These are phyloP conservation scores for Phortica magna DNA, from an alignment of 2,888 invertebrate genomes.

Conservation along the genomic window DNA sequence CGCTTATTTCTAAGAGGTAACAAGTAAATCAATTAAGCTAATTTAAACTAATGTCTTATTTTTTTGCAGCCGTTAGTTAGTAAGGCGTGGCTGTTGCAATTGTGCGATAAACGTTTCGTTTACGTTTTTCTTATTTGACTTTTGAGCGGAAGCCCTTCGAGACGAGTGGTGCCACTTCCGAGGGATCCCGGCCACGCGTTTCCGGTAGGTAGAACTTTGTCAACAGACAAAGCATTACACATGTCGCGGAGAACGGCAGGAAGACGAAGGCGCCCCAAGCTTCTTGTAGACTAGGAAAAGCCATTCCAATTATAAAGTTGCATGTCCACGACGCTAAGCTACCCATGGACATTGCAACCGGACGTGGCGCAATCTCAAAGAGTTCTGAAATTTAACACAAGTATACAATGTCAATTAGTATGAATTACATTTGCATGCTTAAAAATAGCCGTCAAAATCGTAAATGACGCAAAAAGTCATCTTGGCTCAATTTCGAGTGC, in stretches of 20 bases:
- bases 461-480: not conserved
- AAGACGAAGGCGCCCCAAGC: conserved; percentile 86
- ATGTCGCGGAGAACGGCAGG: conserved; percentile 83
- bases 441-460: conserved; percentile 11
- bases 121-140: conserved; percentile 56
- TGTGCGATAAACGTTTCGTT: not conserved
- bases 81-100: not conserved
- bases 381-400: conserved; percentile 81
- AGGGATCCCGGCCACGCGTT: conserved; percentile 84
- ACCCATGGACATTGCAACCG: conserved; percentile 91
- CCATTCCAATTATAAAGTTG: conserved; percentile 91
- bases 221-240: conserved; percentile 70
- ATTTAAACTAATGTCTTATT: not conserved
- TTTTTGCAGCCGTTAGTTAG: not conserved
- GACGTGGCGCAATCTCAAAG: conserved; percentile 90
- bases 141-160: conserved; percentile 82
- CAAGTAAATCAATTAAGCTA: not conserved
- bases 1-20: too few relatives aligned
- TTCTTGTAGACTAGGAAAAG: conserved; percentile 83
- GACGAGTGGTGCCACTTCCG: conserved; percentile 82
- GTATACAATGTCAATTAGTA: conserved; percentile 35
- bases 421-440: not conserved
- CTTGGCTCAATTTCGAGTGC: not conserved
- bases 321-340: conserved; percentile 92
- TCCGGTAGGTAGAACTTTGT: conserved; percentile 86